A percentile compares a stretch with the other conserved stretches of the same genome.
phyloP scores from a whole-genome alignment of 2,797 vertebrate species.

The Oceanodroma leucorhoa region DNA sequence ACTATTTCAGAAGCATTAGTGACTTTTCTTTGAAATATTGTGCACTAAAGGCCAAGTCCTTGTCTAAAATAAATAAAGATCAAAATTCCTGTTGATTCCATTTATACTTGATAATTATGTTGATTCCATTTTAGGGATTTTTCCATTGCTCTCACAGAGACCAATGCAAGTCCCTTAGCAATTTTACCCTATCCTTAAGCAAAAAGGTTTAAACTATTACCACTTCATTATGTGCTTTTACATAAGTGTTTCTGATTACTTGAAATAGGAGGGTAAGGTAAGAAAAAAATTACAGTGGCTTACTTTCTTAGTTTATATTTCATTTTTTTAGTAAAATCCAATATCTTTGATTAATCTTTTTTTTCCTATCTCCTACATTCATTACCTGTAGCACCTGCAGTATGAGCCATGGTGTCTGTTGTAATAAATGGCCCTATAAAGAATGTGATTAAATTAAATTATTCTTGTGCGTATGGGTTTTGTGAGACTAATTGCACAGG shows the following conservation, averaged over 20 bases:
- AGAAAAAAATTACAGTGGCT: neutral
- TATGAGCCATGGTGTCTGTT: neutral
- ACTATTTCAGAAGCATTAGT: neutral
- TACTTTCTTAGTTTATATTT: neutral
- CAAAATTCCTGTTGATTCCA: neutral
- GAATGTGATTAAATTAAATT: neutral
- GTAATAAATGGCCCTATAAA: neutral
- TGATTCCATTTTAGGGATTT: neutral
- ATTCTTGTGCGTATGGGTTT: neutral
- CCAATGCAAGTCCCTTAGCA: neutral
- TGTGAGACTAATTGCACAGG: neutral
- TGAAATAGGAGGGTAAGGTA: neutral
- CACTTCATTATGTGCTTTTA: neutral
- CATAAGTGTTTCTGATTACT: neutral
- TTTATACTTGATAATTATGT: neutral
- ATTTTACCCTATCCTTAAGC: neutral
- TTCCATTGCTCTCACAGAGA: neutral
- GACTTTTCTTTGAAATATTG: neutral
- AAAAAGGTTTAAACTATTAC: neutral
- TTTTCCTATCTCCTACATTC: neutral
- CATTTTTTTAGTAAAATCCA: neutral
- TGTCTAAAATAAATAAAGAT: constrained; percentile 14
- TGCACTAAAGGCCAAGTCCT: neutral
- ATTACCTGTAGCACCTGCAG: neutral
- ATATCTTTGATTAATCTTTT: neutral